Conservation (phyloP, 1,140 invertebrate genomes). For the Musca domestica region DNA sequence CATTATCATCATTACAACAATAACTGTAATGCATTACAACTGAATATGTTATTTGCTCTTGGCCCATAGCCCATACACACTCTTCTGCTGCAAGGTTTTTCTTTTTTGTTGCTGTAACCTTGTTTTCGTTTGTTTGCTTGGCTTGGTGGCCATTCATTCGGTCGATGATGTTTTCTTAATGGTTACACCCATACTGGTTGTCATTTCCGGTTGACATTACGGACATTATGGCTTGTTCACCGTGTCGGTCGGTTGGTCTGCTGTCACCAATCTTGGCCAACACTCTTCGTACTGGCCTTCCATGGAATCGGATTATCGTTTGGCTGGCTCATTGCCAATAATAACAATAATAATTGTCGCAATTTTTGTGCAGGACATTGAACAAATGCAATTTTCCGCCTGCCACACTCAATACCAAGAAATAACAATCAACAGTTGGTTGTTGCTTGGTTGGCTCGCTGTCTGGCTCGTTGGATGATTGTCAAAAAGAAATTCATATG, state of each 20-base stretch:
- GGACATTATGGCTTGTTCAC: constrained; percentile 8
- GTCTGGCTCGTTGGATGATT: no score
- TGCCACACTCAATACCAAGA: background rate
- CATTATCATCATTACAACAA: no score
- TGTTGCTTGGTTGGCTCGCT: background rate
- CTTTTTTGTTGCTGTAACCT: background rate
- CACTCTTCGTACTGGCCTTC: no score
- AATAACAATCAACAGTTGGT: constrained; percentile 13
- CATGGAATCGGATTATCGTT: no score
- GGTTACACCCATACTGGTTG: constrained; percentile 9
- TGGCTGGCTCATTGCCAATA: constrained; percentile 13
- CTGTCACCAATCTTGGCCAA: no score
- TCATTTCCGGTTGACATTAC: constrained; percentile 20
- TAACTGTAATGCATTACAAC: no score
- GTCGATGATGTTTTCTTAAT: constrained; percentile 16
- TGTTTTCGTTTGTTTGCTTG: background rate
- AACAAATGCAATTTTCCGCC: constrained; percentile 1
- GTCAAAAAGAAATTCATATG: no score
- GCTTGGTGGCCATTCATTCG: background rate
- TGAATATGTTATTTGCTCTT: no score
- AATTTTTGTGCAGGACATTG: constrained; percentile 16
- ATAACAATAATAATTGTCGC: constrained; percentile 19
- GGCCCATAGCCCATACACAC: no score
- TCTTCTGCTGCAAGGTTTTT: background rate
- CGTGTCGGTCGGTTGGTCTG: background rate